These are phyloP conservation scores for Fragum fragum DNA, from an alignment of 2,888 invertebrate species.

Conservation along the genomic window DNA sequence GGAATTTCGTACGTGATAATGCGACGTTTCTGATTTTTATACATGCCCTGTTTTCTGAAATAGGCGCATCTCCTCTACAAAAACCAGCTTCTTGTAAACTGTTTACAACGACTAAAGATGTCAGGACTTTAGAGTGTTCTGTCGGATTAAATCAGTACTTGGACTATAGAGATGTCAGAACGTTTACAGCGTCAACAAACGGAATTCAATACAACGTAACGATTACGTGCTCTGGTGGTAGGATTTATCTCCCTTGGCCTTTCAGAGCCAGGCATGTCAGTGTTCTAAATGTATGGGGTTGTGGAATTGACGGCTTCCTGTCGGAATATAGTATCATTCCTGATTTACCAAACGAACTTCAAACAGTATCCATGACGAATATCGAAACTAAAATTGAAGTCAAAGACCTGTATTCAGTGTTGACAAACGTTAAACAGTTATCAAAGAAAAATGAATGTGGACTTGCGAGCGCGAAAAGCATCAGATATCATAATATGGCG, in stretches of 20 bases:
- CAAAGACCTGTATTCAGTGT: slow-evolving; percentile 25
- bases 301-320: slow-evolving; percentile 51
- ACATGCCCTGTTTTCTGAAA: background rate
- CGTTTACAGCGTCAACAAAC: slow-evolving; percentile 15
- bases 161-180: slow-evolving; percentile 54
- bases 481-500: slow-evolving; percentile 42
- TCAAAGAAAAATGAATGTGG: slow-evolving; percentile 51
- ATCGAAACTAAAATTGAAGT: slow-evolving; percentile 31
- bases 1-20: background rate
- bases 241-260: slow-evolving; percentile 55
- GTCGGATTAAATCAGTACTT: slow-evolving; percentile 34
- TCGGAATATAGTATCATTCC: slow-evolving; percentile 37
- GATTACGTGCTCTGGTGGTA: slow-evolving; percentile 52
- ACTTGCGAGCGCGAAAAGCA: slow-evolving; percentile 16
- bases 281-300: slow-evolving; percentile 39
- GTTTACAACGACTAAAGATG: background rate
- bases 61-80: background rate
- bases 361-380: slow-evolving; percentile 39
- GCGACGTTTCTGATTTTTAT: background rate
- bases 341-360: slow-evolving; percentile 35
- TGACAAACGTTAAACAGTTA: slow-evolving; percentile 27
- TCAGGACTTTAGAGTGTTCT: slow-evolving; percentile 35
- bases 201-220: slow-evolving; percentile 43
- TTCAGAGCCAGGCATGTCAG: slow-evolving; percentile 51
- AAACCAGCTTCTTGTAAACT: background rate